phyloP scores from a whole-genome alignment of 2,888 invertebrate species.

The Carabus problematicus region DNA sequence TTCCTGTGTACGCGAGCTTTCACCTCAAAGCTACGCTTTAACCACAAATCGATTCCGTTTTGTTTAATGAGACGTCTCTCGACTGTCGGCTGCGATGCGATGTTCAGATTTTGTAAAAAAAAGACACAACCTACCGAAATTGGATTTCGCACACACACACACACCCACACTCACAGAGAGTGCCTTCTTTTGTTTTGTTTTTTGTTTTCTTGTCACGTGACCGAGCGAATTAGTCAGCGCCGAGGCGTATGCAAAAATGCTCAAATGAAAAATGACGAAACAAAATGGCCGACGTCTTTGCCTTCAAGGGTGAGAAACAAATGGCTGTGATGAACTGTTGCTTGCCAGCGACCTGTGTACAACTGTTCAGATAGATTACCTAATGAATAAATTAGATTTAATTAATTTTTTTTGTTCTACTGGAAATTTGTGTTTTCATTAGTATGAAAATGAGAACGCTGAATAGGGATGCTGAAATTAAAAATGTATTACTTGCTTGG shows the following conservation, averaged over 20 bases:
- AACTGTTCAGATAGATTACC: constrained; percentile 36
- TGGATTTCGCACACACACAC: background rate
- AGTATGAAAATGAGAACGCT: too few relatives aligned
- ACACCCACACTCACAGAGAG: constrained; percentile 12
- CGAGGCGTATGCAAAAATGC: constrained; percentile 9
- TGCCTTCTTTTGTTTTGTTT: constrained; percentile 30
- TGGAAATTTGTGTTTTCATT: constrained; percentile 19
- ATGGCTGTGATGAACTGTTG: constrained; percentile 7
- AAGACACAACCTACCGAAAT: constrained; percentile 15
- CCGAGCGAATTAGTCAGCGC: constrained; percentile 26
- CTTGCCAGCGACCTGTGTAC: constrained; percentile 7
- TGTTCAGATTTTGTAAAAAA: constrained; percentile 42
- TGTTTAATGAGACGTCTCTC: constrained; percentile 43
- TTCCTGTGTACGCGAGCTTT: constrained; percentile 49
- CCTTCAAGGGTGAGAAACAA: constrained; percentile 4
- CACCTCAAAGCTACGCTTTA: constrained; percentile 40
- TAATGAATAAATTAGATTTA: constrained; percentile 40
- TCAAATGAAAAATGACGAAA: constrained; percentile 23
- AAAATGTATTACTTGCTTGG: too few relatives aligned
- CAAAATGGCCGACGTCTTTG: constrained; percentile 21
- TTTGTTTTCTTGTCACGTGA: constrained; percentile 31
- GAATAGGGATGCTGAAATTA: too few relatives aligned
- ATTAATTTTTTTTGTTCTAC: constrained; percentile 33
- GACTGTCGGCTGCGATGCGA: constrained; percentile 28
- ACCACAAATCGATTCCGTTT: constrained; percentile 43